These are phyloP conservation scores for Champsocephalus gunnari DNA, from an alignment of 2,797 vertebrate species.

Conservation along the genomic window DNA sequence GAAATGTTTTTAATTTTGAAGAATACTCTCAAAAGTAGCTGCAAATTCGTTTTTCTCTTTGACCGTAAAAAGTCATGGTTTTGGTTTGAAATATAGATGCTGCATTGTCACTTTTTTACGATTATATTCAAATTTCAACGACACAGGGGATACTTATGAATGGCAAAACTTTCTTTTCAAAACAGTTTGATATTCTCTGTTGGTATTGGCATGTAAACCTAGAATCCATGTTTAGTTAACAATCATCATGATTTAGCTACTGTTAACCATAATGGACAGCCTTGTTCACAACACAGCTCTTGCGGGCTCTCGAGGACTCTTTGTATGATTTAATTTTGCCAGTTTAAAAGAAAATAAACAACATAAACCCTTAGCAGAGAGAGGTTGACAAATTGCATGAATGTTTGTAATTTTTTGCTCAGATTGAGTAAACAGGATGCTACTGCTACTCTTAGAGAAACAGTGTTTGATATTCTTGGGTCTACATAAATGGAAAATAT, in stretches of 20 bases:
- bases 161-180: neutral
- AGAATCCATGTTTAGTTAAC: constrained; percentile 5
- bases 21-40: no score
- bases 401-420: neutral
- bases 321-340: no score
- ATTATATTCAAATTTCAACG: neutral
- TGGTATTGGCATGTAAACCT: neutral
- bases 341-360: neutral
- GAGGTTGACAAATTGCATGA: neutral
- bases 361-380: neutral
- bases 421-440: neutral
- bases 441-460: neutral
- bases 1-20: no score
- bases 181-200: neutral
- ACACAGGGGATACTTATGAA: neutral
- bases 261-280: constrained; percentile 1
- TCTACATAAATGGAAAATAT: constrained; percentile 1
- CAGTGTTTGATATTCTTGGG: neutral
- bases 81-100: neutral
- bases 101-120: neutral
- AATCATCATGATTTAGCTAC: constrained; percentile 1
- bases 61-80: neutral
- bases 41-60: no score
- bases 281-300: neutral
- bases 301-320: neutral